These are phyloP conservation scores for Boloria selene DNA, from an alignment of 2,888 invertebrate species.

Conservation along the genomic window DNA sequence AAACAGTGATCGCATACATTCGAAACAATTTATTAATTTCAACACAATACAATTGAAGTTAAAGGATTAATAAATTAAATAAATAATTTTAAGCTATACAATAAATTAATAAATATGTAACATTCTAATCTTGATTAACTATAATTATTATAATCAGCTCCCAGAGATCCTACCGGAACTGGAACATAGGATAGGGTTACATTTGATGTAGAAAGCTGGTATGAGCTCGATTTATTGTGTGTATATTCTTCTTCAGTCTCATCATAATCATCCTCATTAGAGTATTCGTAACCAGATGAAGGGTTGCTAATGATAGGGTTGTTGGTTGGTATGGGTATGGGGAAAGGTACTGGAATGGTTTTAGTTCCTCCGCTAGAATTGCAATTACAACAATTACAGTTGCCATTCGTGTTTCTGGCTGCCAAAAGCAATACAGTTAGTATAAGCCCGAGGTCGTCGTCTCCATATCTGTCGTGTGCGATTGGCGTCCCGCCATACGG, in stretches of 20 bases:
- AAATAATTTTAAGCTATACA: not conserved
- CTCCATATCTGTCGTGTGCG: slow-evolving; percentile 47
- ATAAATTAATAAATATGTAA: slow-evolving; percentile 1
- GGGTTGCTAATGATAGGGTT: slow-evolving; percentile 50
- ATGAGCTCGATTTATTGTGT: slow-evolving; percentile 1
- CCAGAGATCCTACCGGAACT: slow-evolving; percentile 2
- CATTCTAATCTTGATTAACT: not conserved
- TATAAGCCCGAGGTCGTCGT: slow-evolving; percentile 61
- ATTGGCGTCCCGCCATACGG: slow-evolving; percentile 50
- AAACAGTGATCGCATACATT: not conserved
- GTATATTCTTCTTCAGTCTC: not conserved
- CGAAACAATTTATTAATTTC: not conserved
- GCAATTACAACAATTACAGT: slow-evolving; percentile 48
- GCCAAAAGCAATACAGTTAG: slow-evolving; percentile 59
- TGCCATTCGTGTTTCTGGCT: slow-evolving; percentile 48
- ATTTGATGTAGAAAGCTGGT: not conserved
- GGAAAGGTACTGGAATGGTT: slow-evolving; percentile 59
- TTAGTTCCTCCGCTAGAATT: slow-evolving; percentile 46
- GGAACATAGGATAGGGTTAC: slow-evolving; percentile 17
- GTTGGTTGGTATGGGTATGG: slow-evolving; percentile 60
- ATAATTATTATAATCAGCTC: not conserved
- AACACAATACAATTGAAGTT: not conserved
- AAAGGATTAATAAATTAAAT: slow-evolving; percentile 12
- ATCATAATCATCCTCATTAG: slow-evolving; percentile 33
- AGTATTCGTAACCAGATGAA: slow-evolving; percentile 27